Evolutionary conservation across 2,113 vertebrate genomes (phyloP).

Genomic region (Dipodomys ordii): DNA sequence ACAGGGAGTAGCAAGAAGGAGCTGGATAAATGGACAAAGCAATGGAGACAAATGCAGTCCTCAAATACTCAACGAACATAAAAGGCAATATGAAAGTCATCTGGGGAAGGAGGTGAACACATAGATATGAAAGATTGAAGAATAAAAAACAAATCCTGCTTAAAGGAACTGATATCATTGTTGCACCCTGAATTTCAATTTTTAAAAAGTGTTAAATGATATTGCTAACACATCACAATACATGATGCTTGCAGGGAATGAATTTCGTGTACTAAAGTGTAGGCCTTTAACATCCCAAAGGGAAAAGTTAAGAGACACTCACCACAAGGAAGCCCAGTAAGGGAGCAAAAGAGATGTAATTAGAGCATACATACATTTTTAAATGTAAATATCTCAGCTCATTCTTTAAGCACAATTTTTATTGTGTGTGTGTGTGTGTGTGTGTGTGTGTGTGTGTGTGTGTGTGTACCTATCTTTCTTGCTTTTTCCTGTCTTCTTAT

Average conservation of each 20-base stretch:
- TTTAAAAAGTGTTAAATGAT: not conserved
- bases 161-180: not conserved
- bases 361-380: not conserved
- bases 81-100: too few relatives aligned
- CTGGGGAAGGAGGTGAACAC: too few relatives aligned
- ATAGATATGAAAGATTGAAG: too few relatives aligned
- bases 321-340: constrained; percentile 86
- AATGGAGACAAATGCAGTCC: too few relatives aligned
- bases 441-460: not conserved
- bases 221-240: not conserved
- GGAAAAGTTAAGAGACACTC: constrained; percentile 64
- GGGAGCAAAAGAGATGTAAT: constrained; percentile 69
- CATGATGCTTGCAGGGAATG: not conserved
- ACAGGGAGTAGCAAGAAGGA: too few relatives aligned
- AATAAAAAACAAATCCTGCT: too few relatives aligned
- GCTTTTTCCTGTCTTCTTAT: not conserved
- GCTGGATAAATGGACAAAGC: too few relatives aligned
- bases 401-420: not conserved
- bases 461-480: too few relatives aligned
- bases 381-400: not conserved
- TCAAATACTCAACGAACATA: too few relatives aligned
- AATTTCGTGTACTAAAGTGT: not conserved
- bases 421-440: not conserved
- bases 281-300: constrained; percentile 27
- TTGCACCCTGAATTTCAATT: not conserved